These are phyloP conservation scores for Harpalus rufipes DNA, from an alignment of 2,888 invertebrate species.

Conservation along the genomic window DNA sequence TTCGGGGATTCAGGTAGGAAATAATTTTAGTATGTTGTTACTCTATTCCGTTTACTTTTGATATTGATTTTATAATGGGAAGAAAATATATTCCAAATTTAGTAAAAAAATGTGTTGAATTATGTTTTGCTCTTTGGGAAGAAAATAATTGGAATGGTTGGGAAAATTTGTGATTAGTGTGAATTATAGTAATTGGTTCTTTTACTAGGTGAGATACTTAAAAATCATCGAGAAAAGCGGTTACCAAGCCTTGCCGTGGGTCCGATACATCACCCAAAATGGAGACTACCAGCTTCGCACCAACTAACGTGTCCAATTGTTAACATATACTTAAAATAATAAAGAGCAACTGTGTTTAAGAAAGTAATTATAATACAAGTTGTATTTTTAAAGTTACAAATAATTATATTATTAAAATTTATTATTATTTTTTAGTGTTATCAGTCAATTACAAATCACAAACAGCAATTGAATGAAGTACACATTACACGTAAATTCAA, in stretches of 20 bases:
- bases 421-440: slow-evolving; percentile 60
- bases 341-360: slow-evolving; percentile 57
- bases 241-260: slow-evolving; percentile 99
- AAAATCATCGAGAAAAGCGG: slow-evolving; percentile 99
- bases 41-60: not conserved
- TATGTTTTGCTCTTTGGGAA: too few relatives aligned
- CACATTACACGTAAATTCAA: slow-evolving; percentile 58
- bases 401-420: slow-evolving; percentile 65
- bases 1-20: slow-evolving; percentile 94
- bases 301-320: slow-evolving; percentile 80
- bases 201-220: slow-evolving; percentile 86
- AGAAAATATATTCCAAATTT: too few relatives aligned
- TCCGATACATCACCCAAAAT: slow-evolving; percentile 99
- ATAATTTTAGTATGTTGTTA: slow-evolving; percentile 6
- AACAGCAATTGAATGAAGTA: slow-evolving; percentile 67
- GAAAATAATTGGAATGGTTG: too few relatives aligned
- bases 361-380: slow-evolving; percentile 63
- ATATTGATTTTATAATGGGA: not conserved
- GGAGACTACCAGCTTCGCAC: slow-evolving; percentile 99
- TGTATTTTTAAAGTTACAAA: slow-evolving; percentile 69
- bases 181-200: not conserved
- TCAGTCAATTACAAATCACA: slow-evolving; percentile 68
- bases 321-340: slow-evolving; percentile 56
- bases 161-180: too few relatives aligned
- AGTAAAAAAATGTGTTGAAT: too few relatives aligned